Percentiles rank a stretch among this genome's conserved stretches.
These are phyloP conservation scores for Lytechinus pictus DNA, from an alignment of 35 echinoderm and acorn worm genomes.

Conservation along the genomic window DNA sequence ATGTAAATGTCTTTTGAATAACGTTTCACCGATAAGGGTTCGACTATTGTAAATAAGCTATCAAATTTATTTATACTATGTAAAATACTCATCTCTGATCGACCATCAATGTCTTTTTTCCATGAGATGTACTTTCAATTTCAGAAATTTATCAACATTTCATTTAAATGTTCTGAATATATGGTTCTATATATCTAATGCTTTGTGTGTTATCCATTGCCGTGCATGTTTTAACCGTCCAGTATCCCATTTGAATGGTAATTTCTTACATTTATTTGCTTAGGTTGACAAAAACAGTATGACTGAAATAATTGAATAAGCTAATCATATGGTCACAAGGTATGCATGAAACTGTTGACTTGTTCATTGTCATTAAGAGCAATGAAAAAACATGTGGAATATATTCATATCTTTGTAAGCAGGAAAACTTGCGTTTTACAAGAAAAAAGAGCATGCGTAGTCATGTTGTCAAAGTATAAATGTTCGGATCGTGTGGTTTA, in stretches of 20 bases:
- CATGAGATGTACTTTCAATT: background rate
- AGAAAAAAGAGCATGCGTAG: no score
- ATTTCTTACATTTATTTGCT: background rate
- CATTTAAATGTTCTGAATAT: background rate
- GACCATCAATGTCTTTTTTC: background rate
- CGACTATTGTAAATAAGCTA: background rate
- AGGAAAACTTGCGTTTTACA: no score
- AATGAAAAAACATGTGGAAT: no score
- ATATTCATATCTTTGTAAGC: no score
- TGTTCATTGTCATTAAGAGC: background rate
- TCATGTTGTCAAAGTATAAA: no score
- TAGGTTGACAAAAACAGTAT: background rate
- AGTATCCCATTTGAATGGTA: background rate
- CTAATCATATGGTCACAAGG: background rate
- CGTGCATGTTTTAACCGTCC: background rate
- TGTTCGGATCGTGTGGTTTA: no score
- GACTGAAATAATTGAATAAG: background rate
- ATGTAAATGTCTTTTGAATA: background rate
- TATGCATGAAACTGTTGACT: background rate
- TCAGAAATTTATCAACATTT: slow-evolving; percentile 2
- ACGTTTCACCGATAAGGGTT: background rate
- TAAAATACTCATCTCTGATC: background rate
- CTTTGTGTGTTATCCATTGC: background rate
- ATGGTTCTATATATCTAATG: background rate
- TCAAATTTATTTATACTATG: background rate